These are phyloP conservation scores for Shargacucullia verbasci DNA, from an alignment of 2,888 invertebrate species.

Conservation along the genomic window DNA sequence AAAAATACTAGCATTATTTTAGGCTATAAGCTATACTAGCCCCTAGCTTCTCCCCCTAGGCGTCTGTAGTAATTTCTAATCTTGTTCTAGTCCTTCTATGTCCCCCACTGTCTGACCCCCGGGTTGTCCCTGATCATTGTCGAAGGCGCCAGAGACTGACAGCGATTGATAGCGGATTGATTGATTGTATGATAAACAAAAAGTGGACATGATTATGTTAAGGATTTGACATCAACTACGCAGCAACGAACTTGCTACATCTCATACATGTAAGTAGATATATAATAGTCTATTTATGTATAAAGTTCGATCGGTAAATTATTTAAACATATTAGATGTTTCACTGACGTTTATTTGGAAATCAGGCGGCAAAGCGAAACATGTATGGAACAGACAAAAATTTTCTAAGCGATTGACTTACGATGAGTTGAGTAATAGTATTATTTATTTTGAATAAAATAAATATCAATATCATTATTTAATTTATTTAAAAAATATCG, in stretches of 20 bases:
- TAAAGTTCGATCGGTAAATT: too few species aligned
- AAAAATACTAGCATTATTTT: neutral
- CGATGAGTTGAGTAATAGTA: too few species aligned
- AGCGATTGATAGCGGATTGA: slow-evolving; percentile 25
- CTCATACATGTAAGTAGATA: slow-evolving; percentile 53
- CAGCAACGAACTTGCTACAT: slow-evolving; percentile 44
- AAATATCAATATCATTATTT: too few species aligned
- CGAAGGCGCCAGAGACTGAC: slow-evolving; percentile 58
- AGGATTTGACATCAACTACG: slow-evolving; percentile 55
- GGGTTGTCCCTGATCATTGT: slow-evolving; percentile 64
- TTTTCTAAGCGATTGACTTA: too few species aligned
- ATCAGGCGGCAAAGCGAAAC: too few species aligned
- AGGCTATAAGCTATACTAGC: slow-evolving; percentile 6
- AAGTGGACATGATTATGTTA: slow-evolving; percentile 53
- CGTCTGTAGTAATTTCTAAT: slow-evolving; percentile 59
- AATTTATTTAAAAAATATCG: too few species aligned
- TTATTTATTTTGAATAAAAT: too few species aligned
- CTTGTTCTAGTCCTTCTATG: slow-evolving; percentile 67
- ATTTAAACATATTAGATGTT: too few species aligned
- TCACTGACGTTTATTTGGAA: too few species aligned
- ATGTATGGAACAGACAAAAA: too few species aligned
- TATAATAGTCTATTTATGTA: slow-evolving; percentile 14
- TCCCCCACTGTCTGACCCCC: slow-evolving; percentile 61
- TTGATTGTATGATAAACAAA: slow-evolving; percentile 27
- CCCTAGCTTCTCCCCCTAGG: slow-evolving; percentile 26